Evolutionary conservation across 37 sponge, comb jelly and placozoan species (phyloP), one percentile per base, ranked within the genome.

Genomic region (Spongilla lacustris): DNA sequence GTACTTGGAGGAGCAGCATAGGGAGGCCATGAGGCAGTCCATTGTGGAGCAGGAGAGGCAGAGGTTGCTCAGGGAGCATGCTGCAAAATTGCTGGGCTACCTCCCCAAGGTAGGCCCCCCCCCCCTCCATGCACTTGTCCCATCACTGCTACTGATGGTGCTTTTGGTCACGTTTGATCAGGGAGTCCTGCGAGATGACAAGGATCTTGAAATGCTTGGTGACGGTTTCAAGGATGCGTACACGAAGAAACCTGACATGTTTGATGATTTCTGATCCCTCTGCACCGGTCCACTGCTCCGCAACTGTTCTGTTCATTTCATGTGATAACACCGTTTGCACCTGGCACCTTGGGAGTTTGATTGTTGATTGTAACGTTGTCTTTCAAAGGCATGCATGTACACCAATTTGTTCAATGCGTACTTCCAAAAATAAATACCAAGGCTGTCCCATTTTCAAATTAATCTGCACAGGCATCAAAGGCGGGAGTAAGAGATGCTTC

Each of bases 41-140:
- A 96, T 98, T 71, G 92, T 98, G 36, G 98, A 98, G 80, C 92
- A 98, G 77, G 98, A 98, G 85, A 88, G 98, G 69, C 97, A 94
- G 93, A 90, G 91, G 28, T 84, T 98, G 49, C 92, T 98, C 67
- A 30, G 68, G 35, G 98, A 98, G 69, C 98, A 98, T 73, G 98
- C 98, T 17, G 69, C 95, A 48, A 93, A 95, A 69, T 83, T 98
- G 17, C 84, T 98, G 9, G 98, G 98, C 2, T 96, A 94, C 73
- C 84, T 98, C 30, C 98, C 98, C 24, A 98, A 94, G 88, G 97
- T 92, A 14, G 4, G 68, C 80, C 49, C 29, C 2, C 19, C 24
- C 9, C 27, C 3, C 33, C 41, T 6, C 6, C 6, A 9, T 41
- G 41, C 4, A 33, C 24, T 76, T 48, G 0, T 1, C 36, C 48